Conservation (phyloP, 1,140 invertebrate genomes). For the Grapholita molesta region DNA sequence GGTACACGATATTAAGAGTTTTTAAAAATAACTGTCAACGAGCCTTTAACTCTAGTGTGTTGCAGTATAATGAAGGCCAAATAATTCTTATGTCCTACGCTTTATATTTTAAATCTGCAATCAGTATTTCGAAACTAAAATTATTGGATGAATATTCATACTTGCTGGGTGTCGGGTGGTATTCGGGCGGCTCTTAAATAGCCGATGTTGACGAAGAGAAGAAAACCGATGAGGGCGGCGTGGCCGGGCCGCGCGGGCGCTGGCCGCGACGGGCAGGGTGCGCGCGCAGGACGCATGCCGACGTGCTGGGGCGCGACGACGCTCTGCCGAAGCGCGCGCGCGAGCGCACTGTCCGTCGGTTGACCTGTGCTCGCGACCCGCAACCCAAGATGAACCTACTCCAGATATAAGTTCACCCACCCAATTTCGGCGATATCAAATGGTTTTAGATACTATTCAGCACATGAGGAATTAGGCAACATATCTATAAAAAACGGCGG, state of each 20-base stretch:
- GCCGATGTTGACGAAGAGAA: not conserved
- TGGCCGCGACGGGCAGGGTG: constrained; percentile 20
- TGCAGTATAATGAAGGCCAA: too few relatives aligned
- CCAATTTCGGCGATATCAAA: constrained; percentile 68
- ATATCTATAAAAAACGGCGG: too few relatives aligned
- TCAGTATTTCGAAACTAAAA: not conserved
- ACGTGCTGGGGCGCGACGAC: constrained; percentile 37
- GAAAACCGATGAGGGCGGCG: not conserved
- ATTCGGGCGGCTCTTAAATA: not conserved
- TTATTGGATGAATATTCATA: not conserved
- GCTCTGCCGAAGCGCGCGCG: constrained; percentile 33
- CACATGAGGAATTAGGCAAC: constrained; percentile 49
- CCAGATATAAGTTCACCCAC: constrained; percentile 70
- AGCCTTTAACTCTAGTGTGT: too few relatives aligned
- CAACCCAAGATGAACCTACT: constrained; percentile 60
- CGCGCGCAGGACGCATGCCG: constrained; percentile 47
- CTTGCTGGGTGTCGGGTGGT: not conserved
- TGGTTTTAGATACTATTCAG: constrained; percentile 41
- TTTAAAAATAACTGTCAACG: too few relatives aligned
- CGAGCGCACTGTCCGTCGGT: constrained; percentile 44
- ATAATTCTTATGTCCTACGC: too few relatives aligned
- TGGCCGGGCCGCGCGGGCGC: constrained; percentile 18
- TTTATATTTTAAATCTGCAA: not conserved
- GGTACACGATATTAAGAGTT: too few relatives aligned
- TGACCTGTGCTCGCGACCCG: constrained; percentile 44